Conservation (phyloP, 2,888 invertebrate genomes). For the Rhagonycha lutea region DNA sequence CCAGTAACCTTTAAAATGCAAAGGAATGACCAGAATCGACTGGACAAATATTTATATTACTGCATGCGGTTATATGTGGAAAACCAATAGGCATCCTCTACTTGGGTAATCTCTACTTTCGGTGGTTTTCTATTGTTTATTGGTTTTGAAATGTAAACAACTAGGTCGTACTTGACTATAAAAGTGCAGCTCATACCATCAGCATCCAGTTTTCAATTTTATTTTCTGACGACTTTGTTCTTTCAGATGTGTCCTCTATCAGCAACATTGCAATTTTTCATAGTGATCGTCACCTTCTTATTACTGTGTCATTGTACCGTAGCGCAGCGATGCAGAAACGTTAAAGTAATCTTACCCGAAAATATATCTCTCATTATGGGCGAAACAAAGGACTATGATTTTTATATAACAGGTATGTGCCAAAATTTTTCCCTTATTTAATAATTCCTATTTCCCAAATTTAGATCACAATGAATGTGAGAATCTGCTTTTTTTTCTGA, state of each 20-base stretch:
- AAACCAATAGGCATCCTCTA: not conserved
- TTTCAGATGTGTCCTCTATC: constrained; percentile 52
- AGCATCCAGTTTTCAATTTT: not conserved
- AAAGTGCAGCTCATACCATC: not conserved
- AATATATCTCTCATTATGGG: constrained; percentile 44
- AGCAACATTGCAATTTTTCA: constrained; percentile 44
- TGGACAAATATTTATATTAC: no score
- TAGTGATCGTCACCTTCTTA: constrained; percentile 42
- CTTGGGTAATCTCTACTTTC: not conserved
- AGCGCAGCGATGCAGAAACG: constrained; percentile 40
- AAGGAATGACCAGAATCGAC: no score
- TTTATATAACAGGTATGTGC: constrained; percentile 37
- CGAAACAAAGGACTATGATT: constrained; percentile 39
- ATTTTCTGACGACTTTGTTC: not conserved
- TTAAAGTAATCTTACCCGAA: constrained; percentile 40
- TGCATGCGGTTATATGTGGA: not conserved
- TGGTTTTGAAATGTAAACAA: not conserved
- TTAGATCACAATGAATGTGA: constrained; percentile 10
- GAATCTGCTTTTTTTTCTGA: not conserved
- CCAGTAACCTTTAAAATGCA: no score
- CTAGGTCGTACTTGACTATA: not conserved
- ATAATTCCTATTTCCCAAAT: not conserved
- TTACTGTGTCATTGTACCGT: constrained; percentile 42
- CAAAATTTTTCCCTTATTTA: not conserved
- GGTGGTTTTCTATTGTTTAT: not conserved